These are phyloP conservation scores for Mylabris sibirica DNA, from an alignment of 2,888 invertebrate genomes.

Conservation along the genomic window DNA sequence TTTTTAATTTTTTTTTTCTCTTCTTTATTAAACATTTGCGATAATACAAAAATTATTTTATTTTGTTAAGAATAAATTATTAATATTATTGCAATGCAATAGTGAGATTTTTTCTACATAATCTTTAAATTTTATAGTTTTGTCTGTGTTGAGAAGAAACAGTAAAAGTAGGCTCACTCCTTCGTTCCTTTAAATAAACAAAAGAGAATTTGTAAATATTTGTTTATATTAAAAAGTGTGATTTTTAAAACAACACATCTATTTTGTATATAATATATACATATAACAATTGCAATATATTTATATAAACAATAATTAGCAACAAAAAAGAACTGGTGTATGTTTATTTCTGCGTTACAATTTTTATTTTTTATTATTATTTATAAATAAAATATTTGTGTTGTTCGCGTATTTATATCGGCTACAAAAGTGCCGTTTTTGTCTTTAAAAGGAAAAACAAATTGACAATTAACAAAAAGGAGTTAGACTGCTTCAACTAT, in stretches of 20 bases:
- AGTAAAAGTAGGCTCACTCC: constrained; percentile 57
- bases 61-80: constrained; percentile 21
- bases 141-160: constrained; percentile 47
- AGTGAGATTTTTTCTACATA: constrained; percentile 39
- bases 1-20: background rate
- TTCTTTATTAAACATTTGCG: background rate
- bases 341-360: constrained; percentile 10
- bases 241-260: constrained; percentile 41
- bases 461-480: constrained; percentile 38
- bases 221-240: constrained; percentile 40
- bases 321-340: constrained; percentile 9
- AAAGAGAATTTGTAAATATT: constrained; percentile 37
- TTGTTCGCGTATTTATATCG: constrained; percentile 27
- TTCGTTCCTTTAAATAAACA: constrained; percentile 42
- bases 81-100: constrained; percentile 43
- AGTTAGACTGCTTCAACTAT: constrained; percentile 48
- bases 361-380: constrained; percentile 15
- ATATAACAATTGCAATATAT: constrained; percentile 17
- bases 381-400: constrained; percentile 34
- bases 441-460: constrained; percentile 18
- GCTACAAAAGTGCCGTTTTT: constrained; percentile 22
- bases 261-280: constrained; percentile 32
- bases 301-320: constrained; percentile 21
- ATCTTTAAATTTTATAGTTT: constrained; percentile 39
- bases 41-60: constrained; percentile 12